A percentile compares a stretch with the other conserved stretches of the same genome.
These are phyloP conservation scores for Notiomystis cincta DNA, from an alignment of 2,113 vertebrate species.

Conservation along the genomic window DNA sequence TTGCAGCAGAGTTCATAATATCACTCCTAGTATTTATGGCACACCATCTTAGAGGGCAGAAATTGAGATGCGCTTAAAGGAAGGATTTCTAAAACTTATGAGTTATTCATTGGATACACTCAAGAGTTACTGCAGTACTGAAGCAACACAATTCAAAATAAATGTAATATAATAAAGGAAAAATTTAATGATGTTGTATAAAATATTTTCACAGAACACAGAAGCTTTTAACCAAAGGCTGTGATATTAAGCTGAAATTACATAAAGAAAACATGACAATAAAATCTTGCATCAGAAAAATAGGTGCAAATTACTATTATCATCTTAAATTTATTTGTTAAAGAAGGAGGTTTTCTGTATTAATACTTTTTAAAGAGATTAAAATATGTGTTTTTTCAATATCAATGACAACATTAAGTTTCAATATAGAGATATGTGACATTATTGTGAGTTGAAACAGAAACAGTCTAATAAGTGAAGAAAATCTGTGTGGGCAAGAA, in stretches of 20 bases:
- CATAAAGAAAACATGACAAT: neutral
- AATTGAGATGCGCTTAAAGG: neutral
- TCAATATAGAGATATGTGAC: neutral
- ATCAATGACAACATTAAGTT: neutral
- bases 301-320: neutral
- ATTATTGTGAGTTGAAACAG: neutral
- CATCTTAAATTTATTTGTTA: neutral
- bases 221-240: neutral
- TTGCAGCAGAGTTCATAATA: neutral
- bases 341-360: neutral
- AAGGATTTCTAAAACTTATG: neutral
- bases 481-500: neutral
- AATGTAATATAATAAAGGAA: neutral
- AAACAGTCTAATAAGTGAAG: neutral
- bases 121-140: neutral
- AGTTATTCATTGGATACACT: neutral
- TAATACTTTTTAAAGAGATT: neutral
- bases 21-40: neutral
- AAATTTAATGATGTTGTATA: neutral
- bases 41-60: neutral
- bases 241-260: neutral
- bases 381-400: neutral
- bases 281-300: neutral
- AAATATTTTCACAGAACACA: neutral
- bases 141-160: neutral